Evolutionary conservation across 53 echinoderm and acorn worm species (phyloP), one percentile per base, ranked within the genome.

Genomic region (Henricia sp.): DNA sequence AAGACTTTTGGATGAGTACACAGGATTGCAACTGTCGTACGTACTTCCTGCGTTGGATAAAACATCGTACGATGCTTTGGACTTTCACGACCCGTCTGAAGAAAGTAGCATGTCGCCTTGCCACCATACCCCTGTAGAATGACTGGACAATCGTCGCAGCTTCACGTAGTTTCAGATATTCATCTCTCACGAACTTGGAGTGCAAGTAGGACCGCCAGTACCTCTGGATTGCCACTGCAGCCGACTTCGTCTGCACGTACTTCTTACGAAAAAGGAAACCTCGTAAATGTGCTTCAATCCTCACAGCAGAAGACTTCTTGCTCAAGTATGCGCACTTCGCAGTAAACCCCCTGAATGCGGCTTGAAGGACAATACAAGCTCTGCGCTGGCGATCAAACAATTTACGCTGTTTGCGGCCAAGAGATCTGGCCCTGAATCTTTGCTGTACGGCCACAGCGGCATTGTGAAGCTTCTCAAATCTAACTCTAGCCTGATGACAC

Each of bases 311-410:
- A 3, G 38, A 33, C 36, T 60, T 46, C 33, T 86, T 64, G 58
- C 83, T 42, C 33, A 48, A 46, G 67, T 82, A 83, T 14, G 51
- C 33, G 12, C 43, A 55, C 9, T 80, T 64, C 48, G 37, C 52
- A 10, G 26, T 8, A 57, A 46, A 74, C 13, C 91, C 58, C 44
- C 94, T 91, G 50, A 91, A 41, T 3, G 72, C 80, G 13, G 88
- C 74, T 50, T 96, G 96, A 27, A 93, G 39, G 25, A 58, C 50
- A 4, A 91, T 67, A 24, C 85, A 83, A 4, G 93, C 93, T 12
- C n/a, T 37, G 24, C 76, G 77, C 33, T 84, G 87, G 17, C 0
- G 52, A 24, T 33, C 39, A 64, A 44, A 90, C 26, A 33, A 26
- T 14, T 19, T 62, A 3, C 29, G 58, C 35, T 82, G 68, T 32